Evolutionary conservation across 2,113 vertebrate species (phyloP).

Genomic region (Ondatra zibethicus): DNA sequence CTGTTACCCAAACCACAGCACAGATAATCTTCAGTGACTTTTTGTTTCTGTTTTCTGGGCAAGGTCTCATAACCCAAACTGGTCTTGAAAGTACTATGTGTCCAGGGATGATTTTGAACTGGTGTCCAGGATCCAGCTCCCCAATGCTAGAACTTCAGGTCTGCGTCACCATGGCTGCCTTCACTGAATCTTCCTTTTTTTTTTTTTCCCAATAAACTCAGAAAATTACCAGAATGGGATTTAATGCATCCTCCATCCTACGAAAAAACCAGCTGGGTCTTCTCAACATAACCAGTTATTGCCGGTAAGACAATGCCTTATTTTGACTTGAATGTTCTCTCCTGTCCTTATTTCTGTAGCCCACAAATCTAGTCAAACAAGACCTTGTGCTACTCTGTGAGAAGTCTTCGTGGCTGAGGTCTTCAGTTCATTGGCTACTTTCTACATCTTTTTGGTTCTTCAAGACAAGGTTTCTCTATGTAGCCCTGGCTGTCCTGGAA

Average conservation of each 20-base stretch:
- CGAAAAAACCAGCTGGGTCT: slow-evolving; percentile 93
- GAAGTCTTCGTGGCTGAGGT: background rate
- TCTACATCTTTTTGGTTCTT: background rate
- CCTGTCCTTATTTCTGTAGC: background rate
- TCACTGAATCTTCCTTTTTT: background rate
- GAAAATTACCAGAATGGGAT: slow-evolving; percentile 91
- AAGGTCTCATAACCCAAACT: background rate
- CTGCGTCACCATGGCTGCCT: background rate
- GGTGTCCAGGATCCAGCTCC: background rate
- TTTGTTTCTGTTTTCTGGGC: background rate
- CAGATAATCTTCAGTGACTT: background rate
- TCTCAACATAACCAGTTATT: slow-evolving; percentile 89
- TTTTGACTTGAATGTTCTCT: slow-evolving; percentile 10
- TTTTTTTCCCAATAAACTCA: slow-evolving; percentile 77
- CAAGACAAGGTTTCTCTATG: background rate
- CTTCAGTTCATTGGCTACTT: background rate
- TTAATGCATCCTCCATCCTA: slow-evolving; percentile 91
- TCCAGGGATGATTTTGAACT: background rate
- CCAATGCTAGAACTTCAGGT: background rate
- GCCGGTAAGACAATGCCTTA: slow-evolving; percentile 88
- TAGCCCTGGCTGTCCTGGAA: background rate
- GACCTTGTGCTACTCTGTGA: background rate
- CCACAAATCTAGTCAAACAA: background rate
- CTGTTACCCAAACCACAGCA: background rate
- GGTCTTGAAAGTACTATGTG: background rate